Percentiles rank a stretch among this genome's conserved stretches.
Evolutionary conservation across 2,888 invertebrate genomes (phyloP).

Genomic region (Nysson spinosus): DNA sequence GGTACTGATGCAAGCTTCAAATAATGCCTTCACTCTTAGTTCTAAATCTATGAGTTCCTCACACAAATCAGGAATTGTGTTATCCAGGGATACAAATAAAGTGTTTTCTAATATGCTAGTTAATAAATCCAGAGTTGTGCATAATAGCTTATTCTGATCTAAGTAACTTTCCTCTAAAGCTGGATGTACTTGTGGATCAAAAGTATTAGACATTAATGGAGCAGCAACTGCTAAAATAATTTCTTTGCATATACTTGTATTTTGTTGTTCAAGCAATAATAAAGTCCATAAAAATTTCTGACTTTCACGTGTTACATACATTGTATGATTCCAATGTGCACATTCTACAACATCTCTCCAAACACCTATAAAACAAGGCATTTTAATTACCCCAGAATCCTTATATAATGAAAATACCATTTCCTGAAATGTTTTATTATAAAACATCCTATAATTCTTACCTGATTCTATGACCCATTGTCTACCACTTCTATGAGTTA

Average conservation of each 20-base stretch:
- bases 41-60: constrained; percentile 68
- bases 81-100: constrained; percentile 64
- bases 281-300: constrained; percentile 80
- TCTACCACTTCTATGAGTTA: constrained; percentile 82
- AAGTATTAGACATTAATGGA: constrained; percentile 81
- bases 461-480: constrained; percentile 80
- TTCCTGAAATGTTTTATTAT: not conserved
- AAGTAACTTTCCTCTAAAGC: constrained; percentile 76
- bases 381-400: not conserved
- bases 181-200: constrained; percentile 70
- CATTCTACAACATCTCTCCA: constrained; percentile 84
- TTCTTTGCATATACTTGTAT: constrained; percentile 78
- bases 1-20: constrained; percentile 73
- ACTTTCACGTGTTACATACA: constrained; percentile 85
- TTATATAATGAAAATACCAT: not conserved
- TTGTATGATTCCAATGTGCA: constrained; percentile 83
- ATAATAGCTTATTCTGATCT: constrained; percentile 75
- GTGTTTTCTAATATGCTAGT: constrained; percentile 70
- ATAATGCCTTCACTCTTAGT: constrained; percentile 67
- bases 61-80: constrained; percentile 67
- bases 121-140: constrained; percentile 69
- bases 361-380: constrained; percentile 69
- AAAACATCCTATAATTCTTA: constrained; percentile 8
- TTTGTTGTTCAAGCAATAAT: constrained; percentile 63
- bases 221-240: constrained; percentile 80